Conservation (phyloP, 2,113 vertebrate genomes). For the Gobiocypris rarus region DNA sequence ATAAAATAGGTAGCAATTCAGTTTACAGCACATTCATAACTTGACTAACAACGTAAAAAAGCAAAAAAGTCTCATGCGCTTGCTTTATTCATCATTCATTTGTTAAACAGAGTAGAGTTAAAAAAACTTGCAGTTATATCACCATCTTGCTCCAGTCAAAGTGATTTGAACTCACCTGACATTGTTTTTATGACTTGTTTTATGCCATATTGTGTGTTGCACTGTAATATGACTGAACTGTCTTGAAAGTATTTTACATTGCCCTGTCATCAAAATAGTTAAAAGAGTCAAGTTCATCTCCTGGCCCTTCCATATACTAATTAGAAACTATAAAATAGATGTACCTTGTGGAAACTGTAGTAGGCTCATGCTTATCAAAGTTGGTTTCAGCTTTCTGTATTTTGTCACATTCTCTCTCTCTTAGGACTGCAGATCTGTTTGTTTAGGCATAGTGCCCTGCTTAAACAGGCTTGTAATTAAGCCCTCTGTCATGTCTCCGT, state of each 20-base stretch:
- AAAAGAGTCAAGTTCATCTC: not conserved
- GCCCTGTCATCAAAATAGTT: not conserved
- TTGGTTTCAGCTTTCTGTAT: not conserved
- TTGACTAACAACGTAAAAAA: not conserved
- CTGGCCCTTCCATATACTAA: not conserved
- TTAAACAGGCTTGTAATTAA: constrained; percentile 49
- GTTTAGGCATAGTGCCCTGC: constrained; percentile 32
- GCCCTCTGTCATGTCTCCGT: not conserved
- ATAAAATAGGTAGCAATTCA: not conserved
- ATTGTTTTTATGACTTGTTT: no score
- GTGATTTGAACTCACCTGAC: no score
- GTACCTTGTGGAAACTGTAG: not conserved
- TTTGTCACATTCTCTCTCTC: not conserved
- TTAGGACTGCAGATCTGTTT: constrained; percentile 12
- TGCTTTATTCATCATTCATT: not conserved
- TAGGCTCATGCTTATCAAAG: not conserved
- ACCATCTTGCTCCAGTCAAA: not conserved
- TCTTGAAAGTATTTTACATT: not conserved
- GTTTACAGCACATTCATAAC: not conserved
- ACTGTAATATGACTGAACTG: not conserved
- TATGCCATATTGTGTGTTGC: no score
- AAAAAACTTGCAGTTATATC: no score
- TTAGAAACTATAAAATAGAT: not conserved
- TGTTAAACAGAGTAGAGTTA: no score
- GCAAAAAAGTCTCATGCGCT: not conserved